Conservation (phyloP, 2,113 vertebrate genomes). For the Oophaga pumilio region DNA sequence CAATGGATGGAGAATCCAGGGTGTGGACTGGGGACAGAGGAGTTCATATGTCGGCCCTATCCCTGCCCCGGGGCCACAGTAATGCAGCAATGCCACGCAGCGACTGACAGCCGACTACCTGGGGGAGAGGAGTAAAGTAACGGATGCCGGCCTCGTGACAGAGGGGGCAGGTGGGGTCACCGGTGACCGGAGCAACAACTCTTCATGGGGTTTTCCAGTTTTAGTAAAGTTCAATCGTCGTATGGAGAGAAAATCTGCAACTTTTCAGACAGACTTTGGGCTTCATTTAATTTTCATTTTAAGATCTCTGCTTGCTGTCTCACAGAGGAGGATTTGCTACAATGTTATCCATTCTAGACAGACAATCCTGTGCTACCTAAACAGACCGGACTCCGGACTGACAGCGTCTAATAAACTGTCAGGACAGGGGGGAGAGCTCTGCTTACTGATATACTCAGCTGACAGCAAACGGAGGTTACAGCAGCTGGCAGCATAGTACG, state of each 20-base stretch:
- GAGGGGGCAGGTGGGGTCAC: neutral
- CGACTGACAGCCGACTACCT: constrained; percentile 49
- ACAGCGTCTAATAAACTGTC: no score
- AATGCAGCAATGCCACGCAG: neutral
- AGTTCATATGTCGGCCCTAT: neutral
- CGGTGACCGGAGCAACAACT: neutral
- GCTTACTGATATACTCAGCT: no score
- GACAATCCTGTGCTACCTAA: neutral
- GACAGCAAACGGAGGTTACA: neutral
- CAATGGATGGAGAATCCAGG: no score
- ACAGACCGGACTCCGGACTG: no score
- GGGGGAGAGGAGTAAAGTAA: constrained; percentile 55
- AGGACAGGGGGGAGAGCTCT: no score
- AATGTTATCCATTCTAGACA: neutral
- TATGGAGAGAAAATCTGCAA: neutral
- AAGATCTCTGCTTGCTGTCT: neutral
- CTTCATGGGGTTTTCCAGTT: neutral
- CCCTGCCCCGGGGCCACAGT: constrained; percentile 4
- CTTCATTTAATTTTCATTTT: neutral
- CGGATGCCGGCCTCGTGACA: neutral
- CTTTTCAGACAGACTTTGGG: neutral
- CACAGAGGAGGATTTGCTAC: neutral
- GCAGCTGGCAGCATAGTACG: neutral
- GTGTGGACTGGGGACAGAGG: constrained; percentile 1
- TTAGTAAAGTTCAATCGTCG: neutral